Percentiles rank a stretch among this genome's conserved stretches.
phyloP scores from a whole-genome alignment of 2,888 invertebrate species.

The Ectemnius cavifrons region DNA sequence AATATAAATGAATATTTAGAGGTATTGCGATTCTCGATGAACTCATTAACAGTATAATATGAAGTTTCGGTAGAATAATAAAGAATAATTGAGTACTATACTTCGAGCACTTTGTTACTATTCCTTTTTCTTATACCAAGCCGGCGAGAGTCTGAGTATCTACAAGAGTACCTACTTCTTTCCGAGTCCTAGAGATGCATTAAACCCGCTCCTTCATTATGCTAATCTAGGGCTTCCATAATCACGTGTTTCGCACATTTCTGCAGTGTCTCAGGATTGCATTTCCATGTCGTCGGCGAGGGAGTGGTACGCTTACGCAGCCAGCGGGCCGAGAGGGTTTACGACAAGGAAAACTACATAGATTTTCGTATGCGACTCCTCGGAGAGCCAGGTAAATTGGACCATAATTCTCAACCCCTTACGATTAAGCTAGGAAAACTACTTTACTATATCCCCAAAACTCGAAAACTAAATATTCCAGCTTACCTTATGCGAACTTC shows the following conservation, averaged over 20 bases:
- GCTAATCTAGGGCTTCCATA: constrained; percentile 4
- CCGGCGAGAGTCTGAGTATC: no score
- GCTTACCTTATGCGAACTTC: neutral
- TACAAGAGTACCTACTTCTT: no score
- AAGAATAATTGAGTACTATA: neutral
- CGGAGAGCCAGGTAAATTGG: constrained; percentile 86
- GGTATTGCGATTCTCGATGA: constrained; percentile 5
- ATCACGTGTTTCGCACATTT: constrained; percentile 26
- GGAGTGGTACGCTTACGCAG: constrained; percentile 93
- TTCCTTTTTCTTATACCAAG: no score
- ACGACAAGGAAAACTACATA: constrained; percentile 96
- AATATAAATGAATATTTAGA: constrained; percentile 14
- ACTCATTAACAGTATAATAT: constrained; percentile 23
- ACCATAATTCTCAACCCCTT: no score
- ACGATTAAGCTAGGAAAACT: constrained; percentile 66
- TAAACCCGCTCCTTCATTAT: neutral
- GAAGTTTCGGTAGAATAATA: neutral
- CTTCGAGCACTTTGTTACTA: neutral
- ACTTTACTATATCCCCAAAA: constrained; percentile 26
- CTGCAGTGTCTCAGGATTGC: constrained; percentile 84
- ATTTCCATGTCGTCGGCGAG: constrained; percentile 96
- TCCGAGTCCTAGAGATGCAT: no score
- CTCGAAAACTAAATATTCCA: neutral
- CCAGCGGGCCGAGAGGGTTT: constrained; percentile 89
- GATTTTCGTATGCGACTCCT: constrained; percentile 95